Percentiles rank a stretch among this genome's conserved stretches.
Conservation (phyloP, 2,888 invertebrate genomes). For the Tuberolachnus salignus region DNA sequence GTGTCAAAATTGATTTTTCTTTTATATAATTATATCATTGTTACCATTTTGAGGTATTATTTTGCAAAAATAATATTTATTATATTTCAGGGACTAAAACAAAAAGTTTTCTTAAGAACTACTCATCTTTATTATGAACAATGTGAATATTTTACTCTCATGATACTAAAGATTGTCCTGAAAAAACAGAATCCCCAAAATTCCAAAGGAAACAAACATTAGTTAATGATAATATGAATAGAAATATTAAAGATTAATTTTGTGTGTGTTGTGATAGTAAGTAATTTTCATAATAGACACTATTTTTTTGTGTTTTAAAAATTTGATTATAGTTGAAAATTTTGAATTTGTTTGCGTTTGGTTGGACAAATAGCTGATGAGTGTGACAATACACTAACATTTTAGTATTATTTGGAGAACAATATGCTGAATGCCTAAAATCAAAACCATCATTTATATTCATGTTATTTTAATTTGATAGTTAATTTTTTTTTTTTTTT, state of each 20-base stretch:
- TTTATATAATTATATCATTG: too few relatives aligned
- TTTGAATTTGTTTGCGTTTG: conserved; percentile 73
- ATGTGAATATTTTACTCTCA: too few relatives aligned
- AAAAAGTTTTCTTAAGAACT: too few relatives aligned
- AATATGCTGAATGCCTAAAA: background rate
- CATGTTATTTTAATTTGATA: background rate
- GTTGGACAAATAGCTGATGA: conserved; percentile 87
- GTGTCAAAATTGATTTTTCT: too few relatives aligned
- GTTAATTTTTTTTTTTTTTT: background rate
- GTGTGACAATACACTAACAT: conserved; percentile 86
- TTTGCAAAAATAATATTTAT: too few relatives aligned
- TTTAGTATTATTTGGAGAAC: conserved; percentile 63
- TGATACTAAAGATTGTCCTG: too few relatives aligned
- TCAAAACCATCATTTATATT: conserved; percentile 11
- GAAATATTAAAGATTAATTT: conserved; percentile 70
- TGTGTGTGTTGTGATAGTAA: conserved; percentile 92
- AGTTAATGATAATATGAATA: conserved; percentile 55
- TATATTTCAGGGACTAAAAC: too few relatives aligned
- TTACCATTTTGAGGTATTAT: too few relatives aligned
- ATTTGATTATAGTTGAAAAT: background rate
- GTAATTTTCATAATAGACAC: conserved; percentile 57
- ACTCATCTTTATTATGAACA: too few relatives aligned
- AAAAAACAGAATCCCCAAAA: too few relatives aligned
- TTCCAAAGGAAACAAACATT: conserved; percentile 23
- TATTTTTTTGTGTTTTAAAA: background rate